Conservation (phyloP, 2,113 vertebrate genomes). For the Paraplagusia blochii region DNA sequence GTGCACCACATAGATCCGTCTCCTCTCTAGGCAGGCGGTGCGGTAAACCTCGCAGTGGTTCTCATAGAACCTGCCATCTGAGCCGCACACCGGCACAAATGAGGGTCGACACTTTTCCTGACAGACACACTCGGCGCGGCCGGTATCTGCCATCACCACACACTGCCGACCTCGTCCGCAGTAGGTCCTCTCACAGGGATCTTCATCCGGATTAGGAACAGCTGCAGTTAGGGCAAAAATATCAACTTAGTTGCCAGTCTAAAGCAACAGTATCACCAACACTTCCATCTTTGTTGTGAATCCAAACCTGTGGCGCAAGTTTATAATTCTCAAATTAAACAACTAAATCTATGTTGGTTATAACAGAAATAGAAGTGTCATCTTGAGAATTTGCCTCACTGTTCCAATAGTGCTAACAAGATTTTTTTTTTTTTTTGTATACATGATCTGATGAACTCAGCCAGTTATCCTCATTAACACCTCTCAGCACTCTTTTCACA, state of each 20-base stretch:
- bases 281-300: too few species aligned
- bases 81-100: constrained; percentile 91
- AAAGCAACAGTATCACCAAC: too few species aligned
- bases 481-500: constrained; percentile 5
- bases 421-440: background rate
- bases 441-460: constrained; percentile 4
- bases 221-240: constrained; percentile 55
- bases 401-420: constrained; percentile 18
- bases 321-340: background rate
- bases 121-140: constrained; percentile 82
- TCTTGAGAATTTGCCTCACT: background rate
- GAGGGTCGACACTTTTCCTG: constrained; percentile 81
- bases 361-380: constrained; percentile 13
- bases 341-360: background rate
- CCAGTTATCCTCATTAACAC: constrained; percentile 33
- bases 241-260: background rate
- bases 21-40: constrained; percentile 84
- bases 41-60: constrained; percentile 94
- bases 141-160: constrained; percentile 72
- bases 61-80: constrained; percentile 89
- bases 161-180: constrained; percentile 85
- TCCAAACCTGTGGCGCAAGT: too few species aligned
- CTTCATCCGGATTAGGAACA: constrained; percentile 52
- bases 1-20: constrained; percentile 80
- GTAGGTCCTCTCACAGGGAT: constrained; percentile 76